phyloP scores from a whole-genome alignment of 2,113 vertebrate genomes.

The Paramisgurnus dabryanus region DNA sequence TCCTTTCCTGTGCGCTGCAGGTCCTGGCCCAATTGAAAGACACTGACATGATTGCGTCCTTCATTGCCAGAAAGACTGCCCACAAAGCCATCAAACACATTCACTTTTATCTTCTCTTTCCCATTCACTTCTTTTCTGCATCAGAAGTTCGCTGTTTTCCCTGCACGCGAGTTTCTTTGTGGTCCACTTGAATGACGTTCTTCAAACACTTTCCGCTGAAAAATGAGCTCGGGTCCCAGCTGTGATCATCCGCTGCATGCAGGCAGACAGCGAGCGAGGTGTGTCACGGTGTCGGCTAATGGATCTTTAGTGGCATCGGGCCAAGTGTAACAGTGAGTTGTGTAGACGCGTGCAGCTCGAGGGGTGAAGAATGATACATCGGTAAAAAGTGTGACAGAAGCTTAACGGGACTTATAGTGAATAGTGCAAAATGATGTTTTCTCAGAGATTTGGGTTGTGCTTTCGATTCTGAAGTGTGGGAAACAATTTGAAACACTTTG shows the following conservation, averaged over 20 bases:
- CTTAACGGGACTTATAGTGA: conserved; percentile 26
- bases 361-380: conserved; percentile 50
- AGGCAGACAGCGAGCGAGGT: conserved; percentile 33
- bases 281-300: conserved; percentile 37
- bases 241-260: conserved; percentile 22
- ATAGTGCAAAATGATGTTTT: background rate
- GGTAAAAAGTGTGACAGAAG: conserved; percentile 26
- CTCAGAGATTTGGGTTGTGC: no score
- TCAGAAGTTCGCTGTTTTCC: no score
- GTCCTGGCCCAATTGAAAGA: conserved; percentile 53
- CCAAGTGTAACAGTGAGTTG: conserved; percentile 54
- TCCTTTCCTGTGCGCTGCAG: conserved; percentile 55
- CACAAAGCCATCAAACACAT: conserved; percentile 26
- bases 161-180: conserved; percentile 3
- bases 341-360: conserved; percentile 44
- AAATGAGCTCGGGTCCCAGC: conserved; percentile 17
- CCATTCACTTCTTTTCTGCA: background rate
- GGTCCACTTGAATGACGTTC: conserved; percentile 26
- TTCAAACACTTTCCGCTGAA: conserved; percentile 19
- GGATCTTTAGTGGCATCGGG: conserved; percentile 37
- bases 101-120: background rate
- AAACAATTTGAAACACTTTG: background rate
- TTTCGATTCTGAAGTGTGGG: background rate
- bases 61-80: conserved; percentile 47
- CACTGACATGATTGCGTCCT: conserved; percentile 48